Conservation (phyloP, 2,113 vertebrate species). For the Accipiter cooperii region DNA sequence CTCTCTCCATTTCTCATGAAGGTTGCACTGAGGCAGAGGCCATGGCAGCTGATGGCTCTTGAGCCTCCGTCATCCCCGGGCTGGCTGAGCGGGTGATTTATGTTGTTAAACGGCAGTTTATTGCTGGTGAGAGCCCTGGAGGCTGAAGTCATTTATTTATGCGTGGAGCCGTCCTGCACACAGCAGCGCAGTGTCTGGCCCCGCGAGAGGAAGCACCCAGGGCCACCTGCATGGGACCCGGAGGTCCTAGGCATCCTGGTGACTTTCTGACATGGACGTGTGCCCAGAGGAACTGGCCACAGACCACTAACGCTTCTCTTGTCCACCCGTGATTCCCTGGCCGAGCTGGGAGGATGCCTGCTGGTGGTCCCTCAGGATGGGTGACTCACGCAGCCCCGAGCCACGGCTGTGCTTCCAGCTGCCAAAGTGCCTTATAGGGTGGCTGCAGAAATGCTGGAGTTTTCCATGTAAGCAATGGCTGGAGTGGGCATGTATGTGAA, state of each 20-base stretch:
- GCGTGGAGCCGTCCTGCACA: rapidly evolving
- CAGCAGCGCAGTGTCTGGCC: not conserved
- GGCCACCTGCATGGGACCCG: not conserved
- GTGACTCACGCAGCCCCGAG: not conserved
- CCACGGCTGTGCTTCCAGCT: not conserved
- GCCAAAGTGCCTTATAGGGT: not conserved
- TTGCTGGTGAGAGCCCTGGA: not conserved
- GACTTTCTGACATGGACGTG: not conserved
- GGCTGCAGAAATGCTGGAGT: not conserved
- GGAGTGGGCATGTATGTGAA: rapidly evolving
- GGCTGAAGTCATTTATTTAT: constrained; percentile 14
- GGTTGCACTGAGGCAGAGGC: not conserved
- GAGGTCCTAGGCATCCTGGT: not conserved
- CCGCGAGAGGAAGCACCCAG: rapidly evolving
- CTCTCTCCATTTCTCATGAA: not conserved
- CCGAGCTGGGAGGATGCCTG: not conserved
- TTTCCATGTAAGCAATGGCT: not conserved
- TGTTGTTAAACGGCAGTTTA: not conserved
- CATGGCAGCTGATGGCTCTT: not conserved
- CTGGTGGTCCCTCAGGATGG: not conserved
- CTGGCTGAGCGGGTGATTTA: not conserved
- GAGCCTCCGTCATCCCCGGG: not conserved
- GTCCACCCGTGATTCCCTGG: rapidly evolving
- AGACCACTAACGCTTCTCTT: not conserved
- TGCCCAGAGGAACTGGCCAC: not conserved